These are phyloP conservation scores for Ophonus ardosiacus DNA, from an alignment of 2,888 invertebrate genomes.

Conservation along the genomic window DNA sequence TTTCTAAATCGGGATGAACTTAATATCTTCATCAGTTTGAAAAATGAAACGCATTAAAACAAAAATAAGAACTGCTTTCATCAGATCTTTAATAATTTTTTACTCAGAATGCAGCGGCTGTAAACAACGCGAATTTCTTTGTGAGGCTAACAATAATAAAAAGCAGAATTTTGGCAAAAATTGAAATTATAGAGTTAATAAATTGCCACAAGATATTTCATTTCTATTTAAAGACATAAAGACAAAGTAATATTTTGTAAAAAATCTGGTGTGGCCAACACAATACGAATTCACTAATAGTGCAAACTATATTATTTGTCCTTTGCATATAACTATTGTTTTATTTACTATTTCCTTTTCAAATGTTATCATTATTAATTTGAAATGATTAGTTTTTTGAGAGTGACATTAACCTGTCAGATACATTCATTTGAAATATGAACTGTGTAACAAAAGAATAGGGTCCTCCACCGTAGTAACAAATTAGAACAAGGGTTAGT, in stretches of 20 bases:
- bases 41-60: slow-evolving; percentile 3
- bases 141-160: background rate
- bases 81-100: background rate
- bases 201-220: background rate
- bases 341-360: too few species aligned
- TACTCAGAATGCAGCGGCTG: background rate
- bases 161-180: background rate
- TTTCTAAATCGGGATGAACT: background rate
- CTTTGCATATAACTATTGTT: too few species aligned
- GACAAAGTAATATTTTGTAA: background rate
- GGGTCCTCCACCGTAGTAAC: too few species aligned
- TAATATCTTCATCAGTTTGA: slow-evolving; percentile 7
- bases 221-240: background rate
- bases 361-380: too few species aligned
- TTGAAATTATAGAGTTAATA: background rate
- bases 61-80: background rate
- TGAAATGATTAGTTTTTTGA: too few species aligned
- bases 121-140: background rate
- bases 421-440: too few species aligned
- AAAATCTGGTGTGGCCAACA: too few species aligned
- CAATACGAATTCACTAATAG: too few species aligned
- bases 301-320: too few species aligned
- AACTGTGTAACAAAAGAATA: too few species aligned
- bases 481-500: too few species aligned
- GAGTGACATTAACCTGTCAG: too few species aligned